phyloP scores from a whole-genome alignment of 2,888 invertebrate genomes.

The Folsomia candida region DNA sequence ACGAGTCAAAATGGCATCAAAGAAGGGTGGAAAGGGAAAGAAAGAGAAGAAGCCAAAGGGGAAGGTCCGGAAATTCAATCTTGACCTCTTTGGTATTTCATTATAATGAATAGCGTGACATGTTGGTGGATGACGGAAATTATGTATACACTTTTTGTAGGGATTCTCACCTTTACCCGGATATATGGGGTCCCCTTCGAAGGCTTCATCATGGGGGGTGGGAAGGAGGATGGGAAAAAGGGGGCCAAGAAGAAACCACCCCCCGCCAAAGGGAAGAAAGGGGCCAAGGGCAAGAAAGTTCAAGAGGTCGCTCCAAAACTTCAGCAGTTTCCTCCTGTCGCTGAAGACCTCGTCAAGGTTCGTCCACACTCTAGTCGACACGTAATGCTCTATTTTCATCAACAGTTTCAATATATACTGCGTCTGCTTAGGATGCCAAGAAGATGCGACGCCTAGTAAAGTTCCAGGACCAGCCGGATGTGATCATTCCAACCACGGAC shows the following conservation, averaged over 20 bases:
- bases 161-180: constrained; percentile 45
- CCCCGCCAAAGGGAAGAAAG: constrained; percentile 25
- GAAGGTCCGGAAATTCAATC: constrained; percentile 43
- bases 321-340: constrained; percentile 39
- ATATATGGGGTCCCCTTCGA: constrained; percentile 44
- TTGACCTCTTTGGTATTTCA: constrained; percentile 22
- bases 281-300: constrained; percentile 33
- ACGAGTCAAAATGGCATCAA: constrained; percentile 29
- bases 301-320: constrained; percentile 38
- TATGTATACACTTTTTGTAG: constrained; percentile 16
- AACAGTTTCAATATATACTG: too few relatives aligned
- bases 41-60: constrained; percentile 22
- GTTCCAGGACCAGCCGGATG: constrained; percentile 25
- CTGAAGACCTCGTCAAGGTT: constrained; percentile 33
- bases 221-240: constrained; percentile 33
- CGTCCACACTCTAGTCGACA: too few relatives aligned
- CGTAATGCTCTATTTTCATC: too few relatives aligned
- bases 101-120: not conserved
- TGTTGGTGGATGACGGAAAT: not conserved
- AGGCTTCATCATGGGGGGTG: constrained; percentile 43
- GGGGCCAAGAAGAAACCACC: constrained; percentile 17
- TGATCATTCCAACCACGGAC: constrained; percentile 26
- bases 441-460: constrained; percentile 18
- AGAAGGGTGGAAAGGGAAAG: constrained; percentile 27
- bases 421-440: constrained; percentile 20